Percentiles rank a stretch among this genome's conserved stretches.
phyloP scores from a whole-genome alignment of 2,113 vertebrate genomes.

The Cynopterus brachyotis region DNA sequence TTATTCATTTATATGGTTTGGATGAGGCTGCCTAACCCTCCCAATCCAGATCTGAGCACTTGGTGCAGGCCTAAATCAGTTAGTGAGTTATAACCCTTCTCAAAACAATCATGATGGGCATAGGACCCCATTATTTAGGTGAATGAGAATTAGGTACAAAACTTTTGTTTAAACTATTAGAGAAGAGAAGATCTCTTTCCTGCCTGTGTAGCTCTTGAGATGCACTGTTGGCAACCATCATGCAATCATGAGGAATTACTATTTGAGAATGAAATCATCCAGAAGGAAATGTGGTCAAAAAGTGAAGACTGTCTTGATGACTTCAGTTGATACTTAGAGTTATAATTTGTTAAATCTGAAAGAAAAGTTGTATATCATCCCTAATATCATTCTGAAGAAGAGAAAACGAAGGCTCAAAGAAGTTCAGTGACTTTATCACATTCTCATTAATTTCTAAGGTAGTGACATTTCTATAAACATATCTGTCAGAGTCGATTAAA shows the following conservation, averaged over 20 bases:
- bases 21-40: not conserved
- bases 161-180: not conserved
- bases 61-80: not conserved
- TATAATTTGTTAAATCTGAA: not conserved
- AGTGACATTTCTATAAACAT: not conserved
- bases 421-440: not conserved
- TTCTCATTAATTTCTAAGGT: not conserved
- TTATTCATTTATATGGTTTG: not conserved
- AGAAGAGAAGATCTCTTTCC: not conserved
- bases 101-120: not conserved
- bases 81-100: not conserved
- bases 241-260: not conserved
- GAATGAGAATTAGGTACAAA: not conserved
- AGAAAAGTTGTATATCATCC: not conserved
- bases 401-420: not conserved
- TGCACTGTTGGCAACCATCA: not conserved
- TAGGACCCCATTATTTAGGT: not conserved
- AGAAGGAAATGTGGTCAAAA: not conserved
- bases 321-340: not conserved
- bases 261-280: not conserved
- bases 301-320: not conserved
- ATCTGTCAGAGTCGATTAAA: not conserved
- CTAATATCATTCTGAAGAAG: not conserved
- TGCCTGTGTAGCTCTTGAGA: not conserved
- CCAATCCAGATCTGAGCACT: not conserved